Evolutionary conservation across 1,140 invertebrate species (phyloP).

Genomic region (Parasteatoda tepidariorum): DNA sequence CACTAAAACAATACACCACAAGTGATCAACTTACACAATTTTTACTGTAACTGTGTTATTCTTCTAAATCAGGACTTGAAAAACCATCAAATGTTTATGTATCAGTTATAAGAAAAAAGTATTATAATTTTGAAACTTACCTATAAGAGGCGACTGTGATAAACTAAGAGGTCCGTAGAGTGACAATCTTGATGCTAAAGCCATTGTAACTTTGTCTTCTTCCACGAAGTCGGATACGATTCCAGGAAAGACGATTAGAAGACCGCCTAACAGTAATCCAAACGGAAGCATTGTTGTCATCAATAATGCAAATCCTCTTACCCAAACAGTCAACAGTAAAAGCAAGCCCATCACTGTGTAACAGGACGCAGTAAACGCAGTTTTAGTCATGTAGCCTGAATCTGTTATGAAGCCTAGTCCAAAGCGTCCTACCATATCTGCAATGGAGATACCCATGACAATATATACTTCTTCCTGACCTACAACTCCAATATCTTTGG

Average conservation of each 20-base stretch:
- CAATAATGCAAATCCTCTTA: neutral
- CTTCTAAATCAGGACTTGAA: no score
- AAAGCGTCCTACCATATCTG: constrained; percentile 23
- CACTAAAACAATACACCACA: no score
- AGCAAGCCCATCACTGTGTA: neutral
- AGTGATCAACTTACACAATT: no score
- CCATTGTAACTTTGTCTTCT: constrained; percentile 15
- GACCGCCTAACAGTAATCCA: constrained; percentile 3
- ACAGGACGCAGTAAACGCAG: neutral
- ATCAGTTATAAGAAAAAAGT: no score
- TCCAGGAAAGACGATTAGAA: constrained; percentile 11
- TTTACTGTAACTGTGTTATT: no score
- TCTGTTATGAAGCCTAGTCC: constrained; percentile 23
- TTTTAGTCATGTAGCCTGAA: neutral
- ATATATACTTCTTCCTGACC: neutral
- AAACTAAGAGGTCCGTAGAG: constrained; percentile 27
- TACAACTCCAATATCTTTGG: constrained; percentile 13
- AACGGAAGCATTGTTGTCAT: neutral
- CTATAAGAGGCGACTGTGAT: constrained; percentile 24
- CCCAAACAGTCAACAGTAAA: neutral
- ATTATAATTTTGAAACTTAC: neutral
- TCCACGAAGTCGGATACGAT: neutral
- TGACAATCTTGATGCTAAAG: constrained; percentile 18
- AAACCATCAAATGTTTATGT: no score
- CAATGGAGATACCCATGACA: constrained; percentile 16